Base-by-base conservation (phyloP, 1,140 invertebrate species). In the Adoxophyes honmai region DNA sequence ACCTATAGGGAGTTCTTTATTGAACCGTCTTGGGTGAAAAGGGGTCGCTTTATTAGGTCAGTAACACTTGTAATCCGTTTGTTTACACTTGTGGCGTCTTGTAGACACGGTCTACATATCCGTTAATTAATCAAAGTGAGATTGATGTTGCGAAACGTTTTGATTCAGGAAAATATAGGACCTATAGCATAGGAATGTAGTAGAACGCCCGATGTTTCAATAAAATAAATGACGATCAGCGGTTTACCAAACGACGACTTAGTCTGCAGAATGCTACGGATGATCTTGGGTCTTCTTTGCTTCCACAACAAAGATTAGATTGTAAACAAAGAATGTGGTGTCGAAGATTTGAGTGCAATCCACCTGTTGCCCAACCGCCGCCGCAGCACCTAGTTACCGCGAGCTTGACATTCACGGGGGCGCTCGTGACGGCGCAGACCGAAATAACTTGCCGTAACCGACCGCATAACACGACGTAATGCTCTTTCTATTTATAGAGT, bases 11-110 rank as follows among this genome's bases (percentile, higher is more conserved):
- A 86, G 79, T 84, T 86, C 83, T 86, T 85, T 88, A 86, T 86
- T 84, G 78, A 85, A 78, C 78, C 67, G 75, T 84, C 81, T 86
- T 86, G 81, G 76, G 78, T 77, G 78, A 65, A 85, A 84, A 86
- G 81, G 86, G 86, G 83, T 83, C 78, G 79, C 64, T 80, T 86
- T 88, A 88, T 84, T 88, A 86, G 86, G 86, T 88, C 86, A 88
- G 81, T 86, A 84, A 83, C 80, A 85, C 81, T 85, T 77, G 75
- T 78, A 78, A 78, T 81, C 72, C 66, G 76, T 86, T 81, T 83
- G 81, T 83, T 83, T 84, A 86, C 76, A 78, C 70, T 79, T 74
- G 74, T 79, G 70, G 71, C 64, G 60, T 67, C 62, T 60, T 62
- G 21, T 6, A 28, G 21, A 28, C 6, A 6, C 2, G 21, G 21